Evolutionary conservation across 1,140 invertebrate species (phyloP), one percentile per base, ranked within the genome.

Genomic region (Holcopasites calliopsidis): DNA sequence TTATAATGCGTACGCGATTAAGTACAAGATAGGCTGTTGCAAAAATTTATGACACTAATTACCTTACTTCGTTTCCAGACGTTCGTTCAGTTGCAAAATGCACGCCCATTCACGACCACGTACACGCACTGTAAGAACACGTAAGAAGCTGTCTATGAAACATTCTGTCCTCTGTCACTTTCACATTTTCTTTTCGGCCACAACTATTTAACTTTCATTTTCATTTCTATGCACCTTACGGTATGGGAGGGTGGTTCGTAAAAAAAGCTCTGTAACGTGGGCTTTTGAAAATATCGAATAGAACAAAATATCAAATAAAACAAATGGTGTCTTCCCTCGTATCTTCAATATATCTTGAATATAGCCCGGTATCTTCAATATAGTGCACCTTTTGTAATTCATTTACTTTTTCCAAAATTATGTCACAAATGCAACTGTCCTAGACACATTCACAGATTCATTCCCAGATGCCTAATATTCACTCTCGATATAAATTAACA

Each of bases 1-100:
- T 18, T 64, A 62, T 76, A 50, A 64, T 31, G 18, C 13, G 13
- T 40, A 49, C 26, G 11, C 49, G 52, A 58, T 69, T 69, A 58
- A 64, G 21, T 21, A 28, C 40, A 70, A 50, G 38, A 31, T 38
- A 26, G 33, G 35, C 28, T 49, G 4, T 13, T 33, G 58, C 6
- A 35, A 38, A 72, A 62, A 35, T 72, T 31, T 62, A 62, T 62
- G 16, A 26, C 42, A 23, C 21, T 26, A 61, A 42, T 64, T 54
- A 64, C n/a, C 18, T 64, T 38, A 31, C 47, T 38, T 61, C n/a
- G 26, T 65, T 40, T 65, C 60, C 13, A 7, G 26, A 21, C 47
- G 18, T 23, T 47, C 16, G 33, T 38, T 42, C 52, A 16, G 18
- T 69, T 69, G 66, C 66, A 42, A 42, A 57, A 55, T 69, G 13